Conservation (phyloP, 2,113 vertebrate genomes). For the Erythrocercus mccallii region DNA sequence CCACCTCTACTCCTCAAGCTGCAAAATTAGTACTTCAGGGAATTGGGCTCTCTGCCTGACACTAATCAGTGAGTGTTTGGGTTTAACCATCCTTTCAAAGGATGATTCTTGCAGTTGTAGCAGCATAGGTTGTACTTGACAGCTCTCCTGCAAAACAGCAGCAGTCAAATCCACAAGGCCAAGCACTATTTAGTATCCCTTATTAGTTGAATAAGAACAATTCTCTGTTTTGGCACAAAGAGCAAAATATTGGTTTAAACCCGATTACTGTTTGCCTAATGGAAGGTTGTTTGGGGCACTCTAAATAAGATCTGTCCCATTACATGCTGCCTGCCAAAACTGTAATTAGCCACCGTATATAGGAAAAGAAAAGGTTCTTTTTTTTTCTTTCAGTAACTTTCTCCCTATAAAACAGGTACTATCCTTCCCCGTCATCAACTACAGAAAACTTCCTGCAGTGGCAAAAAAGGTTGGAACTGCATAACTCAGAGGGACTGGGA, state of each 20-base stretch:
- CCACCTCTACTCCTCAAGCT: conserved; percentile 5
- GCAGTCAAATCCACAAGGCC: neutral
- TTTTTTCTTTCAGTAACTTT: neutral
- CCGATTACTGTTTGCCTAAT: conserved; percentile 46
- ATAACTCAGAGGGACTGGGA: neutral
- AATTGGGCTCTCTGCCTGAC: conserved; percentile 19
- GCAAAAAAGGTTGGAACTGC: neutral
- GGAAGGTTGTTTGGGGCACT: neutral
- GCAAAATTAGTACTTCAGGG: conserved; percentile 41
- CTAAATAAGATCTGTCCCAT: conserved; percentile 11
- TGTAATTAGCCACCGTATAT: neutral
- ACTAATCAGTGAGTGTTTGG: conserved; percentile 29
- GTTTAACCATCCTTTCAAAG: conserved; percentile 23
- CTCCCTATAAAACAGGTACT: conserved; percentile 42
- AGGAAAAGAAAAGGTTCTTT: no score
- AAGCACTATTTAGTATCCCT: neutral
- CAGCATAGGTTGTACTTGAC: conserved; percentile 6
- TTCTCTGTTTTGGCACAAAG: neutral
- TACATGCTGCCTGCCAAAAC: neutral
- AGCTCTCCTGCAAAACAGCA: neutral
- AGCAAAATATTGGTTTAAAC: neutral
- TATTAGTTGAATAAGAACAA: neutral
- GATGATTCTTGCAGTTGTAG: conserved; percentile 4
- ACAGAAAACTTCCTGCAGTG: neutral
- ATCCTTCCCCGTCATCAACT: neutral